A percentile compares a stretch with the other conserved stretches of the same genome.
Conservation (phyloP, 1,140 invertebrate genomes). For the Drosophila pseudoananassae region DNA sequence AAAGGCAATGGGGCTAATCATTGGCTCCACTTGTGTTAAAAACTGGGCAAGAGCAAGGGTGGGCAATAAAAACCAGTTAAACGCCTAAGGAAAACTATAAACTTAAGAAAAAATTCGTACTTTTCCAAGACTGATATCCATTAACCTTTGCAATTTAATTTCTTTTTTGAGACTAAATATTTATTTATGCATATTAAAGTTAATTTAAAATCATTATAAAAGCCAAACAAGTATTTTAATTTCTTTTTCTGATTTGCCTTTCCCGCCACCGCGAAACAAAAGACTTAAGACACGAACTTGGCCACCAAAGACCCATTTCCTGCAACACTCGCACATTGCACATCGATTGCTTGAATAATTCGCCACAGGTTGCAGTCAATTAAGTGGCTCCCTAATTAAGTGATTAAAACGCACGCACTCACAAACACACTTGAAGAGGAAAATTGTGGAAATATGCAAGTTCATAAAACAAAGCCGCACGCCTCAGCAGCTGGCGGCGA, state of each 20-base stretch:
- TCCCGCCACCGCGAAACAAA: slow-evolving; percentile 52
- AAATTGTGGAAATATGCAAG: slow-evolving; percentile 67
- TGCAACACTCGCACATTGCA: slow-evolving; percentile 32
- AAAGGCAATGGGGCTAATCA: slow-evolving; percentile 46
- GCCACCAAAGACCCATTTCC: slow-evolving; percentile 50
- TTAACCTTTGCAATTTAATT: too few species aligned
- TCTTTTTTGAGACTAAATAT: background rate
- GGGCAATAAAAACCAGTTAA: slow-evolving; percentile 29
- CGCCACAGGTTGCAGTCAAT: slow-evolving; percentile 63
- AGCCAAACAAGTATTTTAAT: background rate
- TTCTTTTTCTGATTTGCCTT: slow-evolving; percentile 3
- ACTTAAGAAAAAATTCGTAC: background rate
- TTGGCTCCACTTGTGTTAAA: slow-evolving; percentile 14
- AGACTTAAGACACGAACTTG: slow-evolving; percentile 77
- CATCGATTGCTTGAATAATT: slow-evolving; percentile 67
- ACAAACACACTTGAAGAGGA: slow-evolving; percentile 14
- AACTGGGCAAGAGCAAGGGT: slow-evolving; percentile 21
- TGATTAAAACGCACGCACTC: slow-evolving; percentile 73
- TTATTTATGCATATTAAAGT: background rate
- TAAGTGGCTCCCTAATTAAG: slow-evolving; percentile 77
- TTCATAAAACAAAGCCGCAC: slow-evolving; percentile 63
- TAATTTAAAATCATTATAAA: background rate
- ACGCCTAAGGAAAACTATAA: slow-evolving; percentile 1
- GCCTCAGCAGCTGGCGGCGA: slow-evolving; percentile 34
- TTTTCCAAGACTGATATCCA: too few species aligned